Percentiles rank a stretch among this genome's conserved stretches.
Evolutionary conservation across 2,797 vertebrate genomes (phyloP).

Genomic region (Prionace glauca): DNA sequence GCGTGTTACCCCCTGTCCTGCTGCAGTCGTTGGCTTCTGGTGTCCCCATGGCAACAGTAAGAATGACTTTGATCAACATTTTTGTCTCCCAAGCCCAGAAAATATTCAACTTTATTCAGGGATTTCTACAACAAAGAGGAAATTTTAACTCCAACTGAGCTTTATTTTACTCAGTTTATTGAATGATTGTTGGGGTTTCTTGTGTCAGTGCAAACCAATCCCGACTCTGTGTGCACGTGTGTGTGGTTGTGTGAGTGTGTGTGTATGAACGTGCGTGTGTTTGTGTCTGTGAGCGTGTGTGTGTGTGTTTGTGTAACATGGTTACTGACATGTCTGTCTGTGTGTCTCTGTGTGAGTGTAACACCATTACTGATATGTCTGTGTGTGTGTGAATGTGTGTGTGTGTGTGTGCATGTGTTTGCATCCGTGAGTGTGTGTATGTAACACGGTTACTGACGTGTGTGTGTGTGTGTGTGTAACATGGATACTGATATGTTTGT

Average conservation of each 20-base stretch:
- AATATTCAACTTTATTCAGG: background rate
- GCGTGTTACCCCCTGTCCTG: slow-evolving; percentile 76
- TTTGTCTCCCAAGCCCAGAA: background rate
- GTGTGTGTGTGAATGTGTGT: too few relatives aligned
- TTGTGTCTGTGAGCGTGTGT: background rate
- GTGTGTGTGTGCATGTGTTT: too few relatives aligned
- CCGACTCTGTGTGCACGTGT: background rate
- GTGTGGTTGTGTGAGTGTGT: too few relatives aligned
- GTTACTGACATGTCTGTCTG: too few relatives aligned
- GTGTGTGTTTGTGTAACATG: too few relatives aligned
- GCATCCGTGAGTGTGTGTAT: too few relatives aligned
- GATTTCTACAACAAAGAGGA: background rate
- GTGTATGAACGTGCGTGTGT: too few relatives aligned
- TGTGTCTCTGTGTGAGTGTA: background rate
- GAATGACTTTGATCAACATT: slow-evolving; percentile 40
- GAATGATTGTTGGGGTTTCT: background rate
- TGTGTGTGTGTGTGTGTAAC: too few relatives aligned
- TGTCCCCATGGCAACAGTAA: slow-evolving; percentile 80
- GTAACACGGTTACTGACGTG: too few relatives aligned
- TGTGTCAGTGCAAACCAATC: background rate
- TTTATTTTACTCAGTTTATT: background rate
- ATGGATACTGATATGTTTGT: too few relatives aligned
- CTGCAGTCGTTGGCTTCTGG: slow-evolving; percentile 80
- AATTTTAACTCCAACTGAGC: background rate
- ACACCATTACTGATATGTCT: background rate